Evolutionary conservation across 2,888 invertebrate genomes (phyloP).

Genomic region (Smittia sp.): DNA sequence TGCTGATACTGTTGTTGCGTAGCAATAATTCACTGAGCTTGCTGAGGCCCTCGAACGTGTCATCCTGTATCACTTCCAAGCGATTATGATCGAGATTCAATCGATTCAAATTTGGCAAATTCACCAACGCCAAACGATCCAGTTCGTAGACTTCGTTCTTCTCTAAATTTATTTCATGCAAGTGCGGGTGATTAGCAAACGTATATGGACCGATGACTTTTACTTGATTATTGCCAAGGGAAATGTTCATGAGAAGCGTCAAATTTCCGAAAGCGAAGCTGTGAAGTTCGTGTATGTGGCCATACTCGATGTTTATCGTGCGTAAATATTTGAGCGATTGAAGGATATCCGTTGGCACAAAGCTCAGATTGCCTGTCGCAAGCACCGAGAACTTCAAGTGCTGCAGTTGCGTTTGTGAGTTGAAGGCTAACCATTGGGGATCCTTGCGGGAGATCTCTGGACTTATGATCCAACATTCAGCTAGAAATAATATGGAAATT

Average conservation of each 20-base stretch:
- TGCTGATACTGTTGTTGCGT: slow-evolving; percentile 71
- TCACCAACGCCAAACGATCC: slow-evolving; percentile 68
- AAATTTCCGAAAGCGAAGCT: slow-evolving; percentile 73
- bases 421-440: slow-evolving; percentile 71
- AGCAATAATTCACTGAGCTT: slow-evolving; percentile 78
- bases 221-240: slow-evolving; percentile 68
- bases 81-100: slow-evolving; percentile 83
- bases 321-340: slow-evolving; percentile 64
- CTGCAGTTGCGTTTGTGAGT: slow-evolving; percentile 67
- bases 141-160: slow-evolving; percentile 75
- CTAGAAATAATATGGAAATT: slow-evolving; percentile 49
- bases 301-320: slow-evolving; percentile 69
- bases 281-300: slow-evolving; percentile 66
- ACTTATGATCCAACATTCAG: slow-evolving; percentile 75
- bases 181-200: slow-evolving; percentile 68
- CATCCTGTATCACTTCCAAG: slow-evolving; percentile 78
- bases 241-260: slow-evolving; percentile 64
- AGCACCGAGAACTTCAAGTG: slow-evolving; percentile 71
- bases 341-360: slow-evolving; percentile 69
- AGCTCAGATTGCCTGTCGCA: slow-evolving; percentile 65
- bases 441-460: slow-evolving; percentile 66
- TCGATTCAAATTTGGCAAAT: slow-evolving; percentile 68
- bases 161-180: slow-evolving; percentile 68
- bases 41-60: slow-evolving; percentile 72
- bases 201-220: slow-evolving; percentile 65